Evolutionary conservation across 2,113 vertebrate species (phyloP), one percentile per base, ranked within the genome.

Genomic region (Microtus oregoni): DNA sequence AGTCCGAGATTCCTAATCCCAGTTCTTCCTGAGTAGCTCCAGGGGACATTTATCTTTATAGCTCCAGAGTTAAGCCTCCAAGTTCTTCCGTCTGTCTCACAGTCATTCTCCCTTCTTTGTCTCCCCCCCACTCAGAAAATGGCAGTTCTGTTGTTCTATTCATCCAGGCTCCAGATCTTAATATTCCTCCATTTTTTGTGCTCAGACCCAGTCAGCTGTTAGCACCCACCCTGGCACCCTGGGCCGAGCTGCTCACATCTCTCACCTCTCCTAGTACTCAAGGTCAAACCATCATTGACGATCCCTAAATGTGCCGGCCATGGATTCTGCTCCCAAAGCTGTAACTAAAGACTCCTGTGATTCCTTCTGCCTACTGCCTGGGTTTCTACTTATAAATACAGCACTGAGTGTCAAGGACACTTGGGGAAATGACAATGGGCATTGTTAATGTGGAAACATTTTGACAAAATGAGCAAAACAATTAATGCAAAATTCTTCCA

Each of bases 391-490:
- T 92, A 70, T 68, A 79, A 89, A 92, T 50, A 26, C 3, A 78
- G 22, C 30, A 41, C 11, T 11, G 47, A 92, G 67, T 73, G 12
- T 63, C 35, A 90, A 83, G 7, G 41, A 41, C 50, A 63, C 72
- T 10, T 9, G 22, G 11, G 50, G 5, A 68, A 63, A 70, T 61
- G n/a, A 83, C 13, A 86, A 88, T 77, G 7, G 63, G 50, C 32
- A 50, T n/a, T 35, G 55, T 35, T 55, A 90, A 10, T 8, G 44
- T 86, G 28, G 30, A 44, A 92, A 11, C 12, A 0, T 55, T 89
- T 86, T 52, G 77, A 73, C 79, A 90, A 92, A 92, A 55, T 73
- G 70, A 73, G 70, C 70, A 73, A 73, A 70, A 38, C 35, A 72
- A 38, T n/a, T 38, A 73, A 73, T 77, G 50, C 65, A 79, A 90